Conservation (phyloP, 2,113 vertebrate species). For the Esox niger region DNA sequence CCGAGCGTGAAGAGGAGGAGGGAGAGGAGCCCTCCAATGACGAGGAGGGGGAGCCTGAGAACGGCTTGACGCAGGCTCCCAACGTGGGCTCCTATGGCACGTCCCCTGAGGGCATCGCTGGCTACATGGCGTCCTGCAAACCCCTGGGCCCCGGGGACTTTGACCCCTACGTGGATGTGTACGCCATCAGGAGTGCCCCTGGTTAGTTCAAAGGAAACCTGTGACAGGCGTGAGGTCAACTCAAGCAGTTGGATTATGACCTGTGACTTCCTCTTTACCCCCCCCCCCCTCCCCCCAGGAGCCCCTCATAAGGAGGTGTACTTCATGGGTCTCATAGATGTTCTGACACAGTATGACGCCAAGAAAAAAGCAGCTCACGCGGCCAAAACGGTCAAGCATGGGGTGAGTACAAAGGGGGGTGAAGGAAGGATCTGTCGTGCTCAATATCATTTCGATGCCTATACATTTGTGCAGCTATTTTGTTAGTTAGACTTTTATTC, state of each 20-base stretch:
- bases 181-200: constrained; percentile 79
- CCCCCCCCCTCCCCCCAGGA: constrained; percentile 58
- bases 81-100: constrained; percentile 80
- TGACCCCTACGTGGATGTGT: constrained; percentile 85
- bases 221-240: not conserved
- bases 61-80: constrained; percentile 57
- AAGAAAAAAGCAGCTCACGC: constrained; percentile 92
- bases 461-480: no score
- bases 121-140: constrained; percentile 82
- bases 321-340: constrained; percentile 90
- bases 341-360: constrained; percentile 88
- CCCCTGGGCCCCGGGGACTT: constrained; percentile 86
- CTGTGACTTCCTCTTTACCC: constrained; percentile 9
- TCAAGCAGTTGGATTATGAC: not conserved
- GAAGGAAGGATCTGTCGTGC: not conserved
- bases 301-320: constrained; percentile 88
- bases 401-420: constrained; percentile 65
- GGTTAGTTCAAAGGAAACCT: constrained; percentile 61
- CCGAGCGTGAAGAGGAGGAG: constrained; percentile 83
- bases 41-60: constrained; percentile 75
- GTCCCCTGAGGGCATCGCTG: constrained; percentile 85
- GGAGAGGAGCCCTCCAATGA: constrained; percentile 72
- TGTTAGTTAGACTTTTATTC: no score
- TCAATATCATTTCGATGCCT: not conserved
- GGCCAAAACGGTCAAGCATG: constrained; percentile 91